Percentiles rank a stretch among this genome's conserved stretches.
phyloP scores from a whole-genome alignment of 2,113 vertebrate genomes.

The Maccullochella peelii region DNA sequence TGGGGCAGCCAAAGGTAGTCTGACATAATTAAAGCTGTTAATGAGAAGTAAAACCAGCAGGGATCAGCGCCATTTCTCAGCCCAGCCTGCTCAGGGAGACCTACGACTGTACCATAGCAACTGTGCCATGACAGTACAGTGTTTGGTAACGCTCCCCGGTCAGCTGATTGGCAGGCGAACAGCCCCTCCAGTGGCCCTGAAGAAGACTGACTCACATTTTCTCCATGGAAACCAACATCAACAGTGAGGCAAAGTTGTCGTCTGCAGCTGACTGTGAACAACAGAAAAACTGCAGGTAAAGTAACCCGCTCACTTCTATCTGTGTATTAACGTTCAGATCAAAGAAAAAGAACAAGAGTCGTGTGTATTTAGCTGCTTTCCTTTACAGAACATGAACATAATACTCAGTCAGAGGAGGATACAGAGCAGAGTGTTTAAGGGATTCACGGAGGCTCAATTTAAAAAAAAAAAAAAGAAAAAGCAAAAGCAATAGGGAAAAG shows the following conservation, averaged over 20 bases:
- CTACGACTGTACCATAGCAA: constrained; percentile 18
- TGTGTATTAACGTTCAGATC: not conserved
- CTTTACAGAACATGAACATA: not conserved
- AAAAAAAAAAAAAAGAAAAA: not conserved
- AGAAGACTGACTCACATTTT: not conserved
- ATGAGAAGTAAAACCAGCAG: not conserved
- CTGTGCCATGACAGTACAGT: not conserved
- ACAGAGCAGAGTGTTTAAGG: not conserved
- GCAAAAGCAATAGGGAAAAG: too few relatives aligned
- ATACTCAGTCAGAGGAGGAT: not conserved
- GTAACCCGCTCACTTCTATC: not conserved
- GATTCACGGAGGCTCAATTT: not conserved
- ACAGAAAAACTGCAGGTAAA: constrained; percentile 42
- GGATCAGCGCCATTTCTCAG: not conserved
- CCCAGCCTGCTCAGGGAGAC: not conserved
- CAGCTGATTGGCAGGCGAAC: constrained; percentile 24
- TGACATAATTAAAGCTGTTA: constrained; percentile 14
- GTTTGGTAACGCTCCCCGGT: constrained; percentile 3
- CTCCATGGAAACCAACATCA: constrained; percentile 67
- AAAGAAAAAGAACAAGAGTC: not conserved
- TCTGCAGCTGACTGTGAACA: constrained; percentile 46
- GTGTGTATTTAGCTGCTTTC: not conserved
- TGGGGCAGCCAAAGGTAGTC: not conserved
- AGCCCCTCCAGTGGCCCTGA: constrained; percentile 32
- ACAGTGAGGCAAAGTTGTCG: constrained; percentile 52